Base-by-base conservation (phyloP, 2,888 invertebrate genomes). In the Philereme transversata region DNA sequence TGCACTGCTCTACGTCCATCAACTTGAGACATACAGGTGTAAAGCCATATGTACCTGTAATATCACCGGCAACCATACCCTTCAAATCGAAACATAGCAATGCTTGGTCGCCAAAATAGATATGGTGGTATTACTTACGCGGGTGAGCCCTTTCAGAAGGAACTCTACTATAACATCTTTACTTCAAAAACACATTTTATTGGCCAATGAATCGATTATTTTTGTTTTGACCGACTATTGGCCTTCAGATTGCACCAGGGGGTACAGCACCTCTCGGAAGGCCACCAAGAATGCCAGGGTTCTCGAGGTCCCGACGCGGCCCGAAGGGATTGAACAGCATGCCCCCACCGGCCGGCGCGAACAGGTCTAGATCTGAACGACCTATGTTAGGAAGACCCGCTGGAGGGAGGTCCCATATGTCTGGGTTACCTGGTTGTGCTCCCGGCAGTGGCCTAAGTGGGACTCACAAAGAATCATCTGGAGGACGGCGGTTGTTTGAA, bases 351-450 rank as follows among this genome's bases (percentile, higher is more conserved):
- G 87, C 87, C 9, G 87, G 82, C 2, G 88, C 93, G 63, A 97
- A 94, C 0, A 97, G 97, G 87, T 97, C 95, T 75, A 98, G 86
- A 84, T 98, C 97, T 57, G 95, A 93, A 46, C 95, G 90, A 0
- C 97, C 97, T 58, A 97, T 86, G 70, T 93, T 84, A 4, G 84
- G 82, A 56, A 87, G 67, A 46, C 79, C 80, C 4, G 83, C 80
- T 47, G 86, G 84, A 5, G 87, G 90, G 41, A 83, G 67, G 40
- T 84, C 83, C 90, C 91, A 90, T 69, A 89, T 73, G 71, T 88
- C 83, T 62, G 77, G 81, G 53, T 77, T 81, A 48, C 87, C 86
- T 4, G 90, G 87, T 22, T 78, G 76, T 0, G 80, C 78, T 47
- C 83, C 81, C 3, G 87, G 84, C 51, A 77, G 51, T 0, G 84